These are phyloP conservation scores for Cacatua alba DNA, from an alignment of 2,113 vertebrate species.

Conservation along the genomic window DNA sequence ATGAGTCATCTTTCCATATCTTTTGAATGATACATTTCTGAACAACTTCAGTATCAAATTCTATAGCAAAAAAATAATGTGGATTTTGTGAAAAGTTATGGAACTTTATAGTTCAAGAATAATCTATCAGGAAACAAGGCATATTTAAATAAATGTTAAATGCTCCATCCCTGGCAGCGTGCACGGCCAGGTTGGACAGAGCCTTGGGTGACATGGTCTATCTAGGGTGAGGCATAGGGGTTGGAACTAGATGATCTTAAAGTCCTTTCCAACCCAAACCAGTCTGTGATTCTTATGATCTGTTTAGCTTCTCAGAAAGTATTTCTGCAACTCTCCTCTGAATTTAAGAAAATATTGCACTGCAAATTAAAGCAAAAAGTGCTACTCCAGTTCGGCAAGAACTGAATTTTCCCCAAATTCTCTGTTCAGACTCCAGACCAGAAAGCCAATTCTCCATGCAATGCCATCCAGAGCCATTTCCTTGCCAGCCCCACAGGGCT, in stretches of 20 bases:
- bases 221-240: neutral
- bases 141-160: neutral
- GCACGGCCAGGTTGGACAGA: neutral
- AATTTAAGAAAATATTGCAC: neutral
- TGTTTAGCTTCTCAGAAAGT: neutral
- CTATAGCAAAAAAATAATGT: neutral
- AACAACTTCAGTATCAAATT: neutral
- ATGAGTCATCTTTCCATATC: neutral
- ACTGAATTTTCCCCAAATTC: neutral
- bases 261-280: neutral
- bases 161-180: neutral
- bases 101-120: neutral
- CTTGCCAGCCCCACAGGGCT: neutral
- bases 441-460: fast-evolving
- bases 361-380: neutral
- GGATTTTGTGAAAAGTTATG: neutral
- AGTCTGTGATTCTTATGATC: neutral
- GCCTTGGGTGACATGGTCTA: neutral
- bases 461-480: fast-evolving
- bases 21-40: neutral
- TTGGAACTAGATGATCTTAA: neutral
- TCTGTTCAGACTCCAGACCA: neutral
- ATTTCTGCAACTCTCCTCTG: neutral
- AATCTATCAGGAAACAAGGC: neutral
- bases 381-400: neutral